Conservation (phyloP, 2,797 vertebrate genomes). For the Oryzias dopingdopingensis region DNA sequence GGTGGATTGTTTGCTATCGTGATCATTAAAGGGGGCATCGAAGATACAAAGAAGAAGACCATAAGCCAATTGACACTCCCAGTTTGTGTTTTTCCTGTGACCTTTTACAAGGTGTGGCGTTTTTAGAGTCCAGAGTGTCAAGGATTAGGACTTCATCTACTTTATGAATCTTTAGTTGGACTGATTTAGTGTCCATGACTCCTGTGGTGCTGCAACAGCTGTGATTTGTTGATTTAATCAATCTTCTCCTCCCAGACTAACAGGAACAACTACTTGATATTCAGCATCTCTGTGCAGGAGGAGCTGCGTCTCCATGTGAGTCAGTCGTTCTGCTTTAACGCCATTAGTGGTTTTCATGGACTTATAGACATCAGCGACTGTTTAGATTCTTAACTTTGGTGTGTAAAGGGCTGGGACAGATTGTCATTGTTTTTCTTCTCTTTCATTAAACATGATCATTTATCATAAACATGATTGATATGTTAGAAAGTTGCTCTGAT, state of each 20-base stretch:
- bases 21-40: too few species aligned
- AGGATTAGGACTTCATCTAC: constrained; percentile 45
- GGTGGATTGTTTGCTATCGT: too few species aligned
- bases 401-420: neutral
- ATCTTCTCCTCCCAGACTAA: constrained; percentile 50
- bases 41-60: too few species aligned
- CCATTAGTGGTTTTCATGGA: neutral
- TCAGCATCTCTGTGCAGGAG: constrained; percentile 21
- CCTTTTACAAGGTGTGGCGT: constrained; percentile 24
- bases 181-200: constrained; percentile 68
- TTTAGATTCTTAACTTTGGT: neutral
- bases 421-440: neutral
- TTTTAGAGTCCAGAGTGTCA: constrained; percentile 37
- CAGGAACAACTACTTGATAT: constrained; percentile 47
- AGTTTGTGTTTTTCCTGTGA: constrained; percentile 1
- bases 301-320: neutral
- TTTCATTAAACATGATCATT: too few species aligned
- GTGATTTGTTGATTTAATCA: constrained; percentile 66
- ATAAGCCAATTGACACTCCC: neutral
- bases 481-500: neutral
- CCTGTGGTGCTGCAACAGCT: constrained; percentile 48
- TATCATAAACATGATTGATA: too few species aligned
- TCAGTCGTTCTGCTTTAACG: neutral
- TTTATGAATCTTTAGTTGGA: constrained; percentile 61
- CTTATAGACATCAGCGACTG: neutral